phyloP scores from a whole-genome alignment of 2,888 invertebrate genomes.

The Drosophila ustulata region DNA sequence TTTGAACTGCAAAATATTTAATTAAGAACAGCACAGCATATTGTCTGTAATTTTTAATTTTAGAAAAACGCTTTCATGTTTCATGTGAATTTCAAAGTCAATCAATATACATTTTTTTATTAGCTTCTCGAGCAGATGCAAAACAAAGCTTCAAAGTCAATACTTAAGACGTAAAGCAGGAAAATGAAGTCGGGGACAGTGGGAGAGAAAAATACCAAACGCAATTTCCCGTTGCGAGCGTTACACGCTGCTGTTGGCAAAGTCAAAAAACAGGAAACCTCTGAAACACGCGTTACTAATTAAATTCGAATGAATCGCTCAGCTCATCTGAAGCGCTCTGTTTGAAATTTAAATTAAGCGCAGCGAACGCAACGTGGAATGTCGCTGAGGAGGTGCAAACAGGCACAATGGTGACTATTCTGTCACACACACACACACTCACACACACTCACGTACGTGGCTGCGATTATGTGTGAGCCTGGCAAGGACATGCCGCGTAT shows the following conservation, averaged over 20 bases:
- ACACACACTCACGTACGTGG: constrained; percentile 19
- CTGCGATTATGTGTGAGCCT: constrained; percentile 7
- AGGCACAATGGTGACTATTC: constrained; percentile 36
- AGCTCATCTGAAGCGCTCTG: constrained; percentile 8
- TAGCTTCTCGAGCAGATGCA: not conserved
- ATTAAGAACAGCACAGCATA: not conserved
- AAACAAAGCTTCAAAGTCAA: constrained; percentile 26
- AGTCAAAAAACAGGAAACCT: constrained; percentile 69
- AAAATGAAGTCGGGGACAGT: not conserved
- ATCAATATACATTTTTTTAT: constrained; percentile 16
- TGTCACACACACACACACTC: constrained; percentile 6
- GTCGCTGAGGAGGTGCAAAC: constrained; percentile 26
- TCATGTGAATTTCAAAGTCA: constrained; percentile 5
- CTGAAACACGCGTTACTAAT: constrained; percentile 74
- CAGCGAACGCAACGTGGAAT: not conserved
- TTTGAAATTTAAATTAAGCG: constrained; percentile 59
- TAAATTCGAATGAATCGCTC: constrained; percentile 63
- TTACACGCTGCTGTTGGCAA: constrained; percentile 47
- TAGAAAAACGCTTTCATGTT: constrained; percentile 1
- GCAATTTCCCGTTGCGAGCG: constrained; percentile 60
- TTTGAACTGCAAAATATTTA: not conserved
- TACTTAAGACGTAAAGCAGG: not conserved
- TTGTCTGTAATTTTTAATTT: constrained; percentile 13
- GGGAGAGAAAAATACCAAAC: constrained; percentile 32
- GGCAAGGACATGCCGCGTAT: constrained; percentile 56